phyloP scores from a whole-genome alignment of 2,888 invertebrate genomes.

The Ametastegia equiseti region DNA sequence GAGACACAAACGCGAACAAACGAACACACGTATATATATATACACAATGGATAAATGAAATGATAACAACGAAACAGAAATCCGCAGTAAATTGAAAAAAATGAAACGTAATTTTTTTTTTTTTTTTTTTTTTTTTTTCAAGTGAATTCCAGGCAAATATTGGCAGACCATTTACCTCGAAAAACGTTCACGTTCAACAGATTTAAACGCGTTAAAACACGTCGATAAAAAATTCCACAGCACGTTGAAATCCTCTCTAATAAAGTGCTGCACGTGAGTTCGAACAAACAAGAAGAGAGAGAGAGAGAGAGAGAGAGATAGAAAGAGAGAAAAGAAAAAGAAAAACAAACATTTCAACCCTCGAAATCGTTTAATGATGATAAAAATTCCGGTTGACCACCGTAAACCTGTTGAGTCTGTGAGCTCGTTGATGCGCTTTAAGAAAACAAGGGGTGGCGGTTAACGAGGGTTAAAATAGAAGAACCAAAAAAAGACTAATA shows the following conservation, averaged over 20 bases:
- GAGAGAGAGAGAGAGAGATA: no score
- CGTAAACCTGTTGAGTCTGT: slow-evolving; percentile 31
- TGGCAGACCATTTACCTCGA: slow-evolving; percentile 6
- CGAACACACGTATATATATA: no score
- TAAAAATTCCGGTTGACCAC: slow-evolving; percentile 22
- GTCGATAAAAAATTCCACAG: background rate
- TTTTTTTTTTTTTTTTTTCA: background rate
- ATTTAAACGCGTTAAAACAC: background rate
- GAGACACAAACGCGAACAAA: no score
- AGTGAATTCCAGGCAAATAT: slow-evolving; percentile 4
- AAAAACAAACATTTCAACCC: slow-evolving; percentile 7
- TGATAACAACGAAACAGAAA: background rate
- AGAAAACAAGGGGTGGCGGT: slow-evolving; percentile 34
- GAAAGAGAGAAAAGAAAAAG: background rate
- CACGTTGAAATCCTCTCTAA: background rate
- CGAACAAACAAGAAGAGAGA: background rate
- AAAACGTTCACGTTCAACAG: slow-evolving; percentile 7
- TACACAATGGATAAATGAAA: background rate
- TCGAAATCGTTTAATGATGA: background rate
- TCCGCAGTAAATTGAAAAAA: background rate
- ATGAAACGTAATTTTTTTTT: no score
- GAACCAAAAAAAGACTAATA: background rate
- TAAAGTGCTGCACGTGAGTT: slow-evolving; percentile 10
- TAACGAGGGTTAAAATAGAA: slow-evolving; percentile 23
- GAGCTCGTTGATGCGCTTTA: slow-evolving; percentile 1